Percentiles rank a stretch among this genome's conserved stretches.
Conservation (phyloP, 2,113 vertebrate species). For the Protomyctophum bolini region DNA sequence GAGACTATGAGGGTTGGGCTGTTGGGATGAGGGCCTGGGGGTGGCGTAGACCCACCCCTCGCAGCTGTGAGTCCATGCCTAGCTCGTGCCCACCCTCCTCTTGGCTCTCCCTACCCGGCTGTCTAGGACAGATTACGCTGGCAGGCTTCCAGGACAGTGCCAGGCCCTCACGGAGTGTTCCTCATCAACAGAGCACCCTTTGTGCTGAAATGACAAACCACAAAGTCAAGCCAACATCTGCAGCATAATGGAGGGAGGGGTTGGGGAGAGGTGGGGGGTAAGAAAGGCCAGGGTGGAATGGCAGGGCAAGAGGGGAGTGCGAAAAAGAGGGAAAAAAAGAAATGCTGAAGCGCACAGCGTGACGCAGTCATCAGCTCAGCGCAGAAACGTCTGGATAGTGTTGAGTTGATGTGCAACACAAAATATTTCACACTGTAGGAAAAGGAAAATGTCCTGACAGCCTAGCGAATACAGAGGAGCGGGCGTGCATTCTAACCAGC, state of each 20-base stretch:
- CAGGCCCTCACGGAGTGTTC: conserved; percentile 55
- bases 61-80: conserved; percentile 39
- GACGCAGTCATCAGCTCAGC: conserved; percentile 5
- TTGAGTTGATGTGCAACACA: neutral
- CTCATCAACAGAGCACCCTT: conserved; percentile 66
- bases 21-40: neutral
- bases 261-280: neutral
- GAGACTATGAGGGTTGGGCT: neutral
- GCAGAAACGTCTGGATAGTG: conserved; percentile 6
- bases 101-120: conserved; percentile 31
- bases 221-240: conserved; percentile 70
- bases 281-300: neutral
- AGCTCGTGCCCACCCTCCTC: conserved; percentile 27
- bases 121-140: conserved; percentile 71
- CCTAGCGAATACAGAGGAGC: neutral
- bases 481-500: neutral
- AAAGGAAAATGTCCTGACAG: neutral
- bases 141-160: conserved; percentile 63
- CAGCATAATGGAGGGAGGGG: conserved; percentile 37
- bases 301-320: neutral
- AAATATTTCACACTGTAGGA: conserved; percentile 13
- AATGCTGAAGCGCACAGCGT: conserved; percentile 22
- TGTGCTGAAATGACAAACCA: conserved; percentile 68
- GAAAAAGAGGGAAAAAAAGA: neutral
- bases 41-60: conserved; percentile 6